phyloP scores from a whole-genome alignment of 2,888 invertebrate genomes.

The Dusona sp. region DNA sequence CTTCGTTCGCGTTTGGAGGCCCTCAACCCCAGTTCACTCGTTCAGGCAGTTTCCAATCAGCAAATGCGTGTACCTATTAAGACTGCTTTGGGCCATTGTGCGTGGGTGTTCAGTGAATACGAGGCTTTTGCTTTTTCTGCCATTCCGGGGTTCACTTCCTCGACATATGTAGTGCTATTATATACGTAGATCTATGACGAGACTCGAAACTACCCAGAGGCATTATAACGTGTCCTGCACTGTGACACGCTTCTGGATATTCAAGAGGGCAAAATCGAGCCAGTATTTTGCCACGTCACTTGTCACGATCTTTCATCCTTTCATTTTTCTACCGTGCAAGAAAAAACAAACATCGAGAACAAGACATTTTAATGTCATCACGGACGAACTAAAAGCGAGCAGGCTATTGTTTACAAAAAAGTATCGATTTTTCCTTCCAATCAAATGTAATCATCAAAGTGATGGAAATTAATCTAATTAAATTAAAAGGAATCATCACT shows the following conservation, averaged over 20 bases:
- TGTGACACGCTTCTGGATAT: conserved; percentile 49
- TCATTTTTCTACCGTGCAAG: conserved; percentile 42
- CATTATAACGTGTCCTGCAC: conserved; percentile 33
- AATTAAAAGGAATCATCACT: not conserved
- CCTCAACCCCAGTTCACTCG: conserved; percentile 51
- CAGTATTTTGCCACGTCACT: conserved; percentile 75
- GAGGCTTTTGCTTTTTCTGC: conserved; percentile 71
- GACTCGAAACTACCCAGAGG: conserved; percentile 28
- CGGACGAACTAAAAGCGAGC: not conserved
- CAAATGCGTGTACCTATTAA: conserved; percentile 84
- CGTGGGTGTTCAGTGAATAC: conserved; percentile 82
- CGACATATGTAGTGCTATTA: conserved; percentile 59
- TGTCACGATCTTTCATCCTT: conserved; percentile 80
- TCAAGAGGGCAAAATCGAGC: conserved; percentile 48
- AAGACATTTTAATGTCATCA: conserved; percentile 5
- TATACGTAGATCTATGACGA: conserved; percentile 18
- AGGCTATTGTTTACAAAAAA: conserved; percentile 4
- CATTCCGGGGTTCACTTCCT: conserved; percentile 41
- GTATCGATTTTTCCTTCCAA: conserved; percentile 8
- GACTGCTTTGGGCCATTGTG: conserved; percentile 79
- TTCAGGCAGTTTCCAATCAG: conserved; percentile 81
- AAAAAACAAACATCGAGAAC: conserved; percentile 20
- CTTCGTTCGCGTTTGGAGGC: conserved; percentile 38
- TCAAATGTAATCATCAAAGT: not conserved
- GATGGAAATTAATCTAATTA: not conserved